Conservation (phyloP, 2,797 vertebrate species). For the Tenualosa ilisha region DNA sequence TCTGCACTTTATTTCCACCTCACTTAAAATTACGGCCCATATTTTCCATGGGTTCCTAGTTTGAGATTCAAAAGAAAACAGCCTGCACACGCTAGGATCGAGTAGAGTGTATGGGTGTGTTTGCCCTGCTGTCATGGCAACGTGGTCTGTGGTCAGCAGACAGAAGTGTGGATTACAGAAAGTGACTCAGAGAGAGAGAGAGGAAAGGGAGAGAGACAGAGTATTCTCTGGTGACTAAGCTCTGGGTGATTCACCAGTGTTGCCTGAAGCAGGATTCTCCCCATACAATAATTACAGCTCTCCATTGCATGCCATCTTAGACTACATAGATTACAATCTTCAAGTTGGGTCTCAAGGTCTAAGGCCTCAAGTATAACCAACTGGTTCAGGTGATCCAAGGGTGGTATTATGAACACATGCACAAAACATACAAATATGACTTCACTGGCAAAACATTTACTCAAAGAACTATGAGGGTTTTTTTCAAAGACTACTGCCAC, state of each 20-base stretch:
- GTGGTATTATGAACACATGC: background rate
- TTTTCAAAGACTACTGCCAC: background rate
- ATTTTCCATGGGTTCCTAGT: background rate
- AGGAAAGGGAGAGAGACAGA: constrained; percentile 42
- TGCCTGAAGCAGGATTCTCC: constrained; percentile 57
- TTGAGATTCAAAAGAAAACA: constrained; percentile 17
- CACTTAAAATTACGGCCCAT: background rate
- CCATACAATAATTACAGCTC: background rate
- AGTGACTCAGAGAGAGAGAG: constrained; percentile 62
- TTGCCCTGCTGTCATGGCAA: constrained; percentile 32
- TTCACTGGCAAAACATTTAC: background rate
- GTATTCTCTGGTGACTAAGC: constrained; percentile 59
- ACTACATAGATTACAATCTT: background rate
- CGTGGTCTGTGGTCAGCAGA: constrained; percentile 62
- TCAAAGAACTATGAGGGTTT: background rate
- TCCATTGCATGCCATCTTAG: background rate
- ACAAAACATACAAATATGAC: background rate
- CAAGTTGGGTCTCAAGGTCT: background rate
- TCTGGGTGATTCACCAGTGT: constrained; percentile 62
- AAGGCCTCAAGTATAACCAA: background rate
- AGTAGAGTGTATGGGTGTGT: background rate
- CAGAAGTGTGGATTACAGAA: constrained; percentile 56
- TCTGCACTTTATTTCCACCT: constrained; percentile 6
- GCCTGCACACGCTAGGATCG: constrained; percentile 12
- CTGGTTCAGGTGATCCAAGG: background rate